phyloP scores from a whole-genome alignment of 2,888 invertebrate genomes.

The Phyllotreta cruciferae region DNA sequence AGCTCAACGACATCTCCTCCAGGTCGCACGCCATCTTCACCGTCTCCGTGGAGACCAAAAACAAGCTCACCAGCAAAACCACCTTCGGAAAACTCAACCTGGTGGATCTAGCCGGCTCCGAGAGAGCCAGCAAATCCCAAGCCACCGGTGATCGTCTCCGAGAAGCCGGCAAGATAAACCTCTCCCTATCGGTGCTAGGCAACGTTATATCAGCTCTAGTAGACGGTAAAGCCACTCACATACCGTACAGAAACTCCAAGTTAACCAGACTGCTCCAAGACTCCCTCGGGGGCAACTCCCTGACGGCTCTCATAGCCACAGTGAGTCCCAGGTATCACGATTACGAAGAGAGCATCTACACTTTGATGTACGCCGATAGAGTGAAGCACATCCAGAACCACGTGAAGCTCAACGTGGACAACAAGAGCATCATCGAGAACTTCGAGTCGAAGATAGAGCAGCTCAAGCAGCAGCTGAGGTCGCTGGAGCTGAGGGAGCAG shows the following conservation, averaged over 20 bases:
- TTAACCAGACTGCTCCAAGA: slow-evolving; percentile 93
- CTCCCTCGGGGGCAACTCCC: slow-evolving; percentile 92
- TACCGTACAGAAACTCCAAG: slow-evolving; percentile 97
- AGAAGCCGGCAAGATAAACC: slow-evolving; percentile 95
- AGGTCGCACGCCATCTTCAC: slow-evolving; percentile 97
- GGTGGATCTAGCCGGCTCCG: slow-evolving; percentile 95
- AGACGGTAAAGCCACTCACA: slow-evolving; percentile 93
- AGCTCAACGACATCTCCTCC: slow-evolving; percentile 94
- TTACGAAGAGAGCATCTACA: slow-evolving; percentile 94
- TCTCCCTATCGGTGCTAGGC: slow-evolving; percentile 92
- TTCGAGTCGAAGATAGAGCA: slow-evolving; percentile 82
- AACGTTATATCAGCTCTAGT: slow-evolving; percentile 97
- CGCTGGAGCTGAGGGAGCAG: slow-evolving; percentile 60
- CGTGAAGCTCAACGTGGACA: slow-evolving; percentile 93
- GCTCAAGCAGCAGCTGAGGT: slow-evolving; percentile 73
- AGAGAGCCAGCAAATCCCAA: slow-evolving; percentile 95
- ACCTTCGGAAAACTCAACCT: slow-evolving; percentile 94
- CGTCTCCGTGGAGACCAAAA: slow-evolving; percentile 94
- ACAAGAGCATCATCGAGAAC: slow-evolving; percentile 82
- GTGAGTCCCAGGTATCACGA: slow-evolving; percentile 91
- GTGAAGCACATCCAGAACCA: slow-evolving; percentile 95
- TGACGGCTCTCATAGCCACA: slow-evolving; percentile 93
- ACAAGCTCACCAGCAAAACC: slow-evolving; percentile 76
- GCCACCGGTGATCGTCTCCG: slow-evolving; percentile 87
- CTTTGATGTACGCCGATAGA: slow-evolving; percentile 92